Conservation (phyloP, 1,140 invertebrate species). For the Magallana gigas region DNA sequence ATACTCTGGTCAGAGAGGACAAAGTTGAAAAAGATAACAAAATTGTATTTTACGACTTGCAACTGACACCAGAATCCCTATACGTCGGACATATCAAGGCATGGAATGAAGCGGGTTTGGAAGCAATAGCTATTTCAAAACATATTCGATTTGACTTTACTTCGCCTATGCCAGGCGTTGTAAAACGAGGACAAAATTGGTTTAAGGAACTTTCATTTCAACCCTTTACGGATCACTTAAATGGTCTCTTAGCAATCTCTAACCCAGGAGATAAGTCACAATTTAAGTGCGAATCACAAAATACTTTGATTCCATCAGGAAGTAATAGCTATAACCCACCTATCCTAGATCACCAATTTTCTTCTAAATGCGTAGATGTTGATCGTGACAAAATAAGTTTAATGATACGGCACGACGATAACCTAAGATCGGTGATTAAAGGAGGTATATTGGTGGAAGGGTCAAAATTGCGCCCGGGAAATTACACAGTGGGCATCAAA, state of each 20-base stretch:
- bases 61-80: not conserved
- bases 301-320: not conserved
- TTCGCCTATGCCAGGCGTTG: constrained; percentile 46
- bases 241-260: constrained; percentile 39
- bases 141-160: constrained; percentile 50
- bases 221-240: constrained; percentile 35
- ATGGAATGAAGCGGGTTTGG: constrained; percentile 48
- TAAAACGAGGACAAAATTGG: constrained; percentile 52
- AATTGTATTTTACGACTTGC: constrained; percentile 45
- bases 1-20: not conserved
- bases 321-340: not conserved
- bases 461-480: constrained; percentile 11
- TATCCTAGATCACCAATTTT: not conserved
- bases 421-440: constrained; percentile 40
- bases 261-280: not conserved
- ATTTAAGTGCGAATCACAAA: constrained; percentile 38
- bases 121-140: not conserved
- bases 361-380: not conserved
- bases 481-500: constrained; percentile 41
- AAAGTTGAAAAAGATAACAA: constrained; percentile 43
- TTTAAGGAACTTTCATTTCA: constrained; percentile 43
- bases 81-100: constrained; percentile 49
- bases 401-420: constrained; percentile 40
- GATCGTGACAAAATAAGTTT: constrained; percentile 16
- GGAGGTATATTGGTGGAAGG: constrained; percentile 45